Base-by-base conservation (phyloP, 2,113 vertebrate genomes). In the Toxotes jaculatrix region DNA sequence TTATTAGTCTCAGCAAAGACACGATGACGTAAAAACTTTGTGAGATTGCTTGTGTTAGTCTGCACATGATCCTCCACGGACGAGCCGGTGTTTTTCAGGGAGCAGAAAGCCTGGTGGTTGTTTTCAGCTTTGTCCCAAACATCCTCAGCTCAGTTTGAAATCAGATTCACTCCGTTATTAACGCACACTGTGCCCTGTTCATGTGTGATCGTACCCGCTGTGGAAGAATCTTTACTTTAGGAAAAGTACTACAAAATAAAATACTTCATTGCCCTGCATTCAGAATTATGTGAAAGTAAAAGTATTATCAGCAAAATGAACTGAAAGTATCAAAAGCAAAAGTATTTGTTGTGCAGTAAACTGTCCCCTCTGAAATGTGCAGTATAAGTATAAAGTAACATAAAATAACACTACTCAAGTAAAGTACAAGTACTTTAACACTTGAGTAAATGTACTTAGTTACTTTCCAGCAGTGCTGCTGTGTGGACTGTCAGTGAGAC, bases 1-100 rank as follows among this genome's bases (percentile, higher is more conserved):
- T 71, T 79, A 56, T 69, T 80, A 43, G 21, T 84, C 76, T 71
- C 34, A 73, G 82, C 9, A 42, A 34, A 73, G 79, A 67, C 66
- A 23, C 43, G 3, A 2, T 49, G 62, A 73, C 36, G 61, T 76
- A 23, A 66, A 86, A 34, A 79, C 32, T 51, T 72, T 7, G 66
- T 4, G 73, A 67, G 69, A 42, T 63, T 79, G 82, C 31, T 7
- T 31, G 42, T 69, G 63, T 79, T 59, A 32, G 57, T 40, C 56
- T 31, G 70, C 51, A 21, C 31, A 1, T 27, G 55, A 72, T 62
- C 31, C 68, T 71, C 63, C 36, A 23, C 0, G 71, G 85, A 85
- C 38, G 40, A 51, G 27, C 42, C 4, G 38, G 13, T 21, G 7
- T 82, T 74, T 56, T 60, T 69, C 86, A 47, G 36, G 31, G 21